These are phyloP conservation scores for Tursiops truncatus DNA, from an alignment of 2,113 vertebrate species.

Conservation along the genomic window DNA sequence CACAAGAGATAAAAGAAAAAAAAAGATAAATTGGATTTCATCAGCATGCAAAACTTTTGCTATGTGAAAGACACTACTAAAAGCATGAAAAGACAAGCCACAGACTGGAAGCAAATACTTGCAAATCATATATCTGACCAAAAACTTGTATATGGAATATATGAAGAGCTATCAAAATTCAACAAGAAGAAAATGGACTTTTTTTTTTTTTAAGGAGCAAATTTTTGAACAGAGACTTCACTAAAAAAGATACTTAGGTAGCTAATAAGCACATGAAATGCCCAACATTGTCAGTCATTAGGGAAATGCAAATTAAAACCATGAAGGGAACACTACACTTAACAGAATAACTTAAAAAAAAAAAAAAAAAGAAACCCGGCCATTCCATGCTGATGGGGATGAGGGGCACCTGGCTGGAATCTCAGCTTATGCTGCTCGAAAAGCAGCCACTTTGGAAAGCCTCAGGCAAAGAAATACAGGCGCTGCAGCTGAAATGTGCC, in stretches of 20 bases:
- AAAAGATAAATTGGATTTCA: background rate
- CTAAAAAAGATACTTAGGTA: background rate
- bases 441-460: background rate
- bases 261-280: background rate
- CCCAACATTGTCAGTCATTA: background rate
- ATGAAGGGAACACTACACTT: background rate
- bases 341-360: background rate
- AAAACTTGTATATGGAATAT: background rate
- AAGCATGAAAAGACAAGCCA: background rate
- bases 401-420: background rate
- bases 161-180: conserved; percentile 12
- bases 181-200: background rate
- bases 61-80: background rate
- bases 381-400: background rate
- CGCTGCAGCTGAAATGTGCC: background rate
- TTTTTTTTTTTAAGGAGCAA: background rate
- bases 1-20: background rate
- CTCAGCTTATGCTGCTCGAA: background rate
- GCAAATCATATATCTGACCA: background rate
- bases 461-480: background rate
- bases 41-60: background rate
- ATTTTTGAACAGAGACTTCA: background rate
- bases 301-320: background rate
- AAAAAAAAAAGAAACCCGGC: background rate
- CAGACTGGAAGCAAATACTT: background rate